phyloP scores from a whole-genome alignment of 1,140 invertebrate genomes.

The Helicoverpa armigera region DNA sequence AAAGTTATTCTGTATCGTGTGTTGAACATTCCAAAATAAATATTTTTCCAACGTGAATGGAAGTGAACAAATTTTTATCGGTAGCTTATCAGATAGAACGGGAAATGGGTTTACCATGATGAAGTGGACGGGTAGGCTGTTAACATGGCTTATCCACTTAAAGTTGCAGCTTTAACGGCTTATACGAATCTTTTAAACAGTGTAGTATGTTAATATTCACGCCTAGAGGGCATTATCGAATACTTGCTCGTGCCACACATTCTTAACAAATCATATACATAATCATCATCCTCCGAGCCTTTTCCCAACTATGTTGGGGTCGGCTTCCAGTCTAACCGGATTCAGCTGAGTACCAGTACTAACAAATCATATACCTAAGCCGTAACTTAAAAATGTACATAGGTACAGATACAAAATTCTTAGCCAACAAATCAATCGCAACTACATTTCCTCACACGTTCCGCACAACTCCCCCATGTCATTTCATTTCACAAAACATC shows the following conservation, averaged over 20 bases:
- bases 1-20: not conserved
- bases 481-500: slow-evolving; percentile 40
- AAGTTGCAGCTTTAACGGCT: not conserved
- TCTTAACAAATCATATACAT: no score
- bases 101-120: slow-evolving; percentile 37
- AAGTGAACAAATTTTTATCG: slow-evolving; percentile 26
- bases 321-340: no score
- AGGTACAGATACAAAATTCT: not conserved
- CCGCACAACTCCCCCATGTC: not conserved
- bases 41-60: not conserved
- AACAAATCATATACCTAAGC: no score
- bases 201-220: not conserved
- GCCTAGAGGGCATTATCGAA: not conserved
- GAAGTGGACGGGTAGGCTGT: slow-evolving; percentile 1
- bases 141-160: slow-evolving; percentile 19
- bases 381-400: not conserved
- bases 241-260: no score
- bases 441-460: slow-evolving; percentile 1
- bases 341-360: no score
- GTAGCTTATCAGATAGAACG: slow-evolving; percentile 9
- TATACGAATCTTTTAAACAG: not conserved
- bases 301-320: no score
- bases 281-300: no score
- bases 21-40: not conserved
- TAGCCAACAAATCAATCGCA: not conserved